phyloP scores from a whole-genome alignment of 2,888 invertebrate species.

The Ferdinandea cuprea region DNA sequence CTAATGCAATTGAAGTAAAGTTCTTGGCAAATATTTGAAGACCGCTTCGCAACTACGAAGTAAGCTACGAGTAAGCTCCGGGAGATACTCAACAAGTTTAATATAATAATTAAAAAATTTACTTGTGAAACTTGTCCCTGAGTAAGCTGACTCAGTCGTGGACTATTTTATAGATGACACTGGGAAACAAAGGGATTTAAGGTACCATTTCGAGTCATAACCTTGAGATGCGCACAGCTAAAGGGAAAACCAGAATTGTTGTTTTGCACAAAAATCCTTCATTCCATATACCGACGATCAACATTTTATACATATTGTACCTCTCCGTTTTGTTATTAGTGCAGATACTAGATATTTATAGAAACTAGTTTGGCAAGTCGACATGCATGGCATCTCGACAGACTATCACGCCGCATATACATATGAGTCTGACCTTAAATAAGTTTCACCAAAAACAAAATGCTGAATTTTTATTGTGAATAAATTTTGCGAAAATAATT shows the following conservation, averaged over 20 bases:
- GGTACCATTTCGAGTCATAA: background rate
- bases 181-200: slow-evolving; percentile 54
- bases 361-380: slow-evolving; percentile 69
- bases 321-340: slow-evolving; percentile 38
- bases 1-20: slow-evolving; percentile 13
- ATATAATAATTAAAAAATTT: slow-evolving; percentile 7
- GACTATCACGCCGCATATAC: slow-evolving; percentile 34
- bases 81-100: slow-evolving; percentile 2
- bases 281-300: background rate
- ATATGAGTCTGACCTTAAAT: slow-evolving; percentile 62
- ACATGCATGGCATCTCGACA: slow-evolving; percentile 49
- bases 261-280: background rate
- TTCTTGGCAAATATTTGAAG: slow-evolving; percentile 58
- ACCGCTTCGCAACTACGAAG: slow-evolving; percentile 36
- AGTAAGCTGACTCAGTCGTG: slow-evolving; percentile 15
- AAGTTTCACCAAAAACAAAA: slow-evolving; percentile 46
- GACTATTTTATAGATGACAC: background rate
- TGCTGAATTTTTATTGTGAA: background rate
- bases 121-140: slow-evolving; percentile 36
- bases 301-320: slow-evolving; percentile 16
- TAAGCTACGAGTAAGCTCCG: background rate
- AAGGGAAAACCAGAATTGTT: slow-evolving; percentile 47
- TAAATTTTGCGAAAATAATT: background rate
- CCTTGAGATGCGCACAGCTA: slow-evolving; percentile 32
- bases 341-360: slow-evolving; percentile 57